Base-by-base conservation (phyloP, 2,797 vertebrate genomes). In the Cottoperca gobio region DNA sequence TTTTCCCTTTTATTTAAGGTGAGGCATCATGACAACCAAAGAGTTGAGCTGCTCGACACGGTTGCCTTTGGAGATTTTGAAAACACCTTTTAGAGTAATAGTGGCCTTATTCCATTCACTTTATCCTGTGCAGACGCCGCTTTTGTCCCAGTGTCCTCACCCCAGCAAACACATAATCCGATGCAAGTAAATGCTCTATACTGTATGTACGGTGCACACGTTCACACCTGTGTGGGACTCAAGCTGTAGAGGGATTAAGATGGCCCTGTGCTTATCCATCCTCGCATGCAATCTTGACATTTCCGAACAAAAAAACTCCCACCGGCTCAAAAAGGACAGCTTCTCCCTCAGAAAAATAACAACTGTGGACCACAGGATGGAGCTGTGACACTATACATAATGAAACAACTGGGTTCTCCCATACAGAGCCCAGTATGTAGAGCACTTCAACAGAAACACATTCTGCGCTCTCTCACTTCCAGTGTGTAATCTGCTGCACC, bases 1-100 rank as follows among this genome's bases (percentile, higher is more conserved):
- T 75, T 85, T 92, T 91, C 92, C 91, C 89, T 94, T 94, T 92
- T 85, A 63, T 87, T 68, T 71, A 37, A 75, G 50, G 57, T 49
- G 79, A 83, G 82, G 88, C 75, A 81, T 82, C 57, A 48, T 55
- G 76, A 53, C 35, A 73, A 66, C 82, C 69, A 48, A 58, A 59
- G 48, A 59, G 49, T 21, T 39, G 50, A 69, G 68, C 73, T 69
- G 53, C 66, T 83, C 50, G 40, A 62, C 35, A 42, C 61, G n/a
- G 65, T 69, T 54, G 54, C 60, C 54, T 9, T 53, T 64, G 68
- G 49, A 65, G 50, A 28, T 54, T 28, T 48, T 59, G 39, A 70
- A 72, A 61, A 70, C 74, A 58, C 67, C 23, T 12, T 54, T 48
- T 16, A 23, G 73, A 70, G 75, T 59, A 76, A 52, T 24, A 78